A percentile compares a stretch with the other conserved stretches of the same genome.
Evolutionary conservation across 2,888 invertebrate genomes (phyloP).

Genomic region (Leptopilina drosophilae): DNA sequence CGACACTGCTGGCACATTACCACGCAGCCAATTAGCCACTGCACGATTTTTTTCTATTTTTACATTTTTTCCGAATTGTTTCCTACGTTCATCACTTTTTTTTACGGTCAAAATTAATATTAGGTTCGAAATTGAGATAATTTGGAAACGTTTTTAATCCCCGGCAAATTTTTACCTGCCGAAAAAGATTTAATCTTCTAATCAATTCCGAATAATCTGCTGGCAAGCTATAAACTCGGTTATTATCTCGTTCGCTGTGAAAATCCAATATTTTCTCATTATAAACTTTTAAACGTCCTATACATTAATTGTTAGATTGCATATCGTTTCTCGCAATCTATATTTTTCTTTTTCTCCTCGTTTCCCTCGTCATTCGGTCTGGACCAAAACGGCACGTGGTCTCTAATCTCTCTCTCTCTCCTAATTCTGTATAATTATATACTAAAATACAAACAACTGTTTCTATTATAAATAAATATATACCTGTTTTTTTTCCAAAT

Average conservation of each 20-base stretch:
- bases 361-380: neutral
- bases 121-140: too few species aligned
- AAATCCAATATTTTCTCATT: conserved; percentile 56
- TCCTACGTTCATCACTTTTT: too few species aligned
- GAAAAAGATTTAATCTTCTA: neutral
- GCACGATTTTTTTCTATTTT: too few species aligned
- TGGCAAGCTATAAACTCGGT: conserved; percentile 46
- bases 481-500: neutral
- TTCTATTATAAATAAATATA: neutral
- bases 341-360: conserved; percentile 22
- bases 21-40: too few species aligned
- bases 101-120: too few species aligned
- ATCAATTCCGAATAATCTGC: conserved; percentile 1
- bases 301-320: conserved; percentile 44
- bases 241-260: conserved; percentile 49
- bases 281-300: conserved; percentile 52
- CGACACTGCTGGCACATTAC: too few species aligned
- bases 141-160: too few species aligned
- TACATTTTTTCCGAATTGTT: too few species aligned
- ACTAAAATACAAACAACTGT: neutral
- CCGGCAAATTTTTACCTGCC: too few species aligned
- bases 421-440: neutral
- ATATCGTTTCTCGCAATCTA: conserved; percentile 22
- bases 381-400: neutral
- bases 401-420: neutral